These are phyloP conservation scores for Corticium candelabrum DNA, from an alignment of 37 sponge, comb jelly and placozoan species.

Conservation along the genomic window DNA sequence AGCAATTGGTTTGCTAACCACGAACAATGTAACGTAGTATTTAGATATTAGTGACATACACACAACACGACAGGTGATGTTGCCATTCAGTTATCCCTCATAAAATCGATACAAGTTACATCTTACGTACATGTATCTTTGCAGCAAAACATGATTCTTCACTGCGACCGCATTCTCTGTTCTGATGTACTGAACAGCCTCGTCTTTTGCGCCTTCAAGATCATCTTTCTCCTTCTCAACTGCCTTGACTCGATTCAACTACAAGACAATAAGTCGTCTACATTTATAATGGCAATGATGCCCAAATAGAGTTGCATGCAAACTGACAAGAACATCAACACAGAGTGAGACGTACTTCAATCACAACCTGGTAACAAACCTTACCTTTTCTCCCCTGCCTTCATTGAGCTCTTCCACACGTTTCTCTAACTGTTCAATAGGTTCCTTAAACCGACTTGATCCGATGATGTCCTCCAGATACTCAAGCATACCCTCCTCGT, in stretches of 20 bases:
- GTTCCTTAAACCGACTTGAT: constrained; percentile 70
- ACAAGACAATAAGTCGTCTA: not conserved
- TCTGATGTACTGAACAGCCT: constrained; percentile 78
- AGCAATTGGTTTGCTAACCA: too few relatives aligned
- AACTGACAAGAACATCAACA: too few relatives aligned
- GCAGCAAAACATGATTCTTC: constrained; percentile 54
- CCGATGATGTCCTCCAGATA: constrained; percentile 96
- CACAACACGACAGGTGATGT: too few relatives aligned
- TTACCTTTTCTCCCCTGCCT: constrained; percentile 77
- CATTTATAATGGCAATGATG: not conserved
- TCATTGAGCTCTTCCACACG: constrained; percentile 81
- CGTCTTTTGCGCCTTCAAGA: constrained; percentile 84
- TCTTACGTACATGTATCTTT: constrained; percentile 35
- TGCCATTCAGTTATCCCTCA: too few relatives aligned
- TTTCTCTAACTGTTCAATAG: constrained; percentile 66
- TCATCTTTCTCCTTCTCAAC: constrained; percentile 82
- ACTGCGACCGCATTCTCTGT: constrained; percentile 47
- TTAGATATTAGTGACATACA: too few relatives aligned
- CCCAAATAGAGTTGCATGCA: too few relatives aligned
- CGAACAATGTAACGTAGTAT: too few relatives aligned
- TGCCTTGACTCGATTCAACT: constrained; percentile 80
- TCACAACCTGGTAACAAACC: not conserved
- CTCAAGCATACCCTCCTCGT: constrained; percentile 97
- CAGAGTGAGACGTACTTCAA: too few relatives aligned
- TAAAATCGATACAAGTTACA: too few relatives aligned